Evolutionary conservation across 1,140 invertebrate genomes (phyloP), one percentile per base, ranked within the genome.

Genomic region (Dryas iulia): DNA sequence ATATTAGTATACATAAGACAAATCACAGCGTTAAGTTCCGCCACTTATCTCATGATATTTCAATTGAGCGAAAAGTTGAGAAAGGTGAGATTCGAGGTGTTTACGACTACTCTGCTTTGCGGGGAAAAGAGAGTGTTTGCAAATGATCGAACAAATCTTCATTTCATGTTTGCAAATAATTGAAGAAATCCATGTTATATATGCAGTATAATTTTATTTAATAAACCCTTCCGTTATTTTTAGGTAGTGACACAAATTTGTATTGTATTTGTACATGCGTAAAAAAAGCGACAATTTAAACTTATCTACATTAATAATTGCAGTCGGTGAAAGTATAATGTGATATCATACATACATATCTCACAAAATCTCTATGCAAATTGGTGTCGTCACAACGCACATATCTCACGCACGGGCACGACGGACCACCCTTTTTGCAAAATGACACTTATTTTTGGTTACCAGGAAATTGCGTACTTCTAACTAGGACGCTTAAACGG

Each of bases 361-460:
- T 56, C 24, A 56, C 53, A 26, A 56, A 56, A 56, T 24, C 53
- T 26, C 24, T 56, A 56, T 56, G 53, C 24, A 26, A 56, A 56
- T 25, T 4, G 23, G 23, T 81, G 79, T 73, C 70, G 58, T 74
- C 73, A 73, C 25, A n/a, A 79, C 80, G 82, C 75, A 79, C 77
- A 76, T 82, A 81, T 82, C 78, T 84, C 78, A 84, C 72, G 74
- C 81, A 78, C 75, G 72, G 56, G 33, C 63, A 59, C 66, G 62
- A 65, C 58, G 57, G 68, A 74, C 62, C 67, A 84, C 83, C 82
- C 84, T 83, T 86, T 86, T 80, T 79, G 77, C 72, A 69, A 83
- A 86, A 76, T 83, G 84, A 82, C 82, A 85, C 80, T 83, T 82
- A 83, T 82, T 86, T 87, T 85, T 78, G 82, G 82, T 74, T 81